phyloP scores from a whole-genome alignment of 2,113 vertebrate genomes.

The Lophochroa leadbeateri region DNA sequence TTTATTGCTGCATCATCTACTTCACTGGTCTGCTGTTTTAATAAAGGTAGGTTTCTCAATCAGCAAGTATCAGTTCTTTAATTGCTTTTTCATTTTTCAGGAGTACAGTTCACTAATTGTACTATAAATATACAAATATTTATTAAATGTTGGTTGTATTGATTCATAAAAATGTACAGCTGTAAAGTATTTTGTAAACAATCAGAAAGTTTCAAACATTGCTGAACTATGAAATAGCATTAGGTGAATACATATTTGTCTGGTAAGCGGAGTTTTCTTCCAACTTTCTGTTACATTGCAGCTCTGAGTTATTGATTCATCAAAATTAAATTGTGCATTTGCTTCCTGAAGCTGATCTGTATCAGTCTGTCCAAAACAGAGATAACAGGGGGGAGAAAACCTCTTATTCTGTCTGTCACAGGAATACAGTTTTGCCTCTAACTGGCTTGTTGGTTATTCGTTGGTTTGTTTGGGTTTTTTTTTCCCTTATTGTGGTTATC shows the following conservation, averaged over 20 bases:
- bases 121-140: background rate
- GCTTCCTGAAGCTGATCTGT: background rate
- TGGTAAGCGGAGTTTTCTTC: background rate
- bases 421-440: background rate
- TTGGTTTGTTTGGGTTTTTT: background rate
- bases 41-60: background rate
- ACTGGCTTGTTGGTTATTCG: background rate
- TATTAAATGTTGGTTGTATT: rapidly evolving
- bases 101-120: background rate
- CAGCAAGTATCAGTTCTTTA: background rate
- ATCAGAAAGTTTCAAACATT: background rate
- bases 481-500: background rate
- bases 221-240: background rate
- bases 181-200: background rate
- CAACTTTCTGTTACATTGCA: background rate
- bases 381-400: background rate
- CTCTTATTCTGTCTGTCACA: background rate
- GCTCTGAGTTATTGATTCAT: background rate
- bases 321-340: background rate
- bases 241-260: background rate
- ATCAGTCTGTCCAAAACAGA: background rate
- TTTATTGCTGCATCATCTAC: background rate
- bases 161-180: background rate
- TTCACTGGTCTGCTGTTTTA: background rate
- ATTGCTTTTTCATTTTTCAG: background rate